phyloP scores from a whole-genome alignment of 2,797 vertebrate species.

The Meriones psammophilus region DNA sequence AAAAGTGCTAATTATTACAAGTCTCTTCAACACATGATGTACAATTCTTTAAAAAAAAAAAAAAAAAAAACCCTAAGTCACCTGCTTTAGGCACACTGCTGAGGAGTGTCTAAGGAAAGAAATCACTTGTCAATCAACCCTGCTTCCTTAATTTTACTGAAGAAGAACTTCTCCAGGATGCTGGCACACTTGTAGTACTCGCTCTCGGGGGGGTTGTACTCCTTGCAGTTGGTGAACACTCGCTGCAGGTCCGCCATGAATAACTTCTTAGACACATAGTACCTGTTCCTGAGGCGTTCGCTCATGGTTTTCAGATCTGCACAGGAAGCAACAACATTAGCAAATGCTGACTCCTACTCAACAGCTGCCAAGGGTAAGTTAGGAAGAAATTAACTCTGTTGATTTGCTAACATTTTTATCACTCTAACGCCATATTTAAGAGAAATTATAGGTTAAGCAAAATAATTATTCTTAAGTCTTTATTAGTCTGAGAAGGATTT shows the following conservation, averaged over 20 bases:
- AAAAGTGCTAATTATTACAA: conserved; percentile 90
- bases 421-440: background rate
- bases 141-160: conserved; percentile 99
- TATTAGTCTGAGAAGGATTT: background rate
- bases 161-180: conserved; percentile 99
- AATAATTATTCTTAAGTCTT: background rate
- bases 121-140: conserved; percentile 97
- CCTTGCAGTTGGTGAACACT: conserved; percentile 99
- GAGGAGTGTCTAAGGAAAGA: conserved; percentile 74
- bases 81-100: conserved; percentile 85
- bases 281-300: conserved; percentile 98
- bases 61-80: conserved; percentile 61
- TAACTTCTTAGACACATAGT: conserved; percentile 98
- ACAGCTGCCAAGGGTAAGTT: background rate
- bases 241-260: conserved; percentile 99
- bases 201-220: conserved; percentile 99
- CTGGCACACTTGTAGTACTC: conserved; percentile 99
- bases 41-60: conserved; percentile 70
- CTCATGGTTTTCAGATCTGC: conserved; percentile 99
- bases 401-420: background rate
- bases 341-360: background rate
- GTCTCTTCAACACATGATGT: conserved; percentile 83
- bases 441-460: background rate
- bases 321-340: conserved; percentile 82
- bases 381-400: background rate